Evolutionary conservation across 2,888 invertebrate genomes (phyloP).

Genomic region (Parnassius apollo): DNA sequence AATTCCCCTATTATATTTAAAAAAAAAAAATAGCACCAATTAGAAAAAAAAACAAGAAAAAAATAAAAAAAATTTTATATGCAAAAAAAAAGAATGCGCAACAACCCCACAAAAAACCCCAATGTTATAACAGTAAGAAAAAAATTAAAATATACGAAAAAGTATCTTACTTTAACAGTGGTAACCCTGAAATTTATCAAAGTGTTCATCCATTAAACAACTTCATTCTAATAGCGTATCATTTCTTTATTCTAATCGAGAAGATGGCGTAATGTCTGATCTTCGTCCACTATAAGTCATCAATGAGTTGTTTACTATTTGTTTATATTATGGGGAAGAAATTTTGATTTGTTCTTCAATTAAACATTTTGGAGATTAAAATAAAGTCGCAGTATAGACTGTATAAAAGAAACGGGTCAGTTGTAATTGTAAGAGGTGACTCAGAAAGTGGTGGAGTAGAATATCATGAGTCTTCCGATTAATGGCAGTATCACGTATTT

Average conservation of each 20-base stretch:
- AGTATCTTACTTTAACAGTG: not conserved
- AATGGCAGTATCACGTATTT: too few species aligned
- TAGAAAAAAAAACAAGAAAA: too few species aligned
- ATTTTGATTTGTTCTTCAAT: constrained; percentile 18
- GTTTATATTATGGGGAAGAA: constrained; percentile 23
- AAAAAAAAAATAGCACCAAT: too few species aligned
- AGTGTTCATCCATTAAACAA: constrained; percentile 10
- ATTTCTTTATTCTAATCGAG: constrained; percentile 25
- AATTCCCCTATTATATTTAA: too few species aligned
- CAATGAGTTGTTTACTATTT: constrained; percentile 21
- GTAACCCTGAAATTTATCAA: constrained; percentile 16
- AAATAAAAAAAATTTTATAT: too few species aligned
- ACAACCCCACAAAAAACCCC: too few species aligned
- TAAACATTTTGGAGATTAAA: constrained; percentile 6
- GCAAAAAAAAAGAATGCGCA: too few species aligned
- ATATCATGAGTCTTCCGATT: too few species aligned
- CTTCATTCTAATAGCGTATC: constrained; percentile 19
- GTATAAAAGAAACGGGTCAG: too few species aligned
- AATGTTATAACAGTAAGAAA: too few species aligned
- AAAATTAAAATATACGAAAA: not conserved
- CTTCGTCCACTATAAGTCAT: constrained; percentile 18
- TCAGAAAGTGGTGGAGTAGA: too few species aligned
- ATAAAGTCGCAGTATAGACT: not conserved
- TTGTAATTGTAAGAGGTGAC: too few species aligned
- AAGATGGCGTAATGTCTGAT: constrained; percentile 14